Evolutionary conservation across 2,888 invertebrate species (phyloP), one percentile per base, ranked within the genome.

Genomic region (Perizoma flavofasciatum): DNA sequence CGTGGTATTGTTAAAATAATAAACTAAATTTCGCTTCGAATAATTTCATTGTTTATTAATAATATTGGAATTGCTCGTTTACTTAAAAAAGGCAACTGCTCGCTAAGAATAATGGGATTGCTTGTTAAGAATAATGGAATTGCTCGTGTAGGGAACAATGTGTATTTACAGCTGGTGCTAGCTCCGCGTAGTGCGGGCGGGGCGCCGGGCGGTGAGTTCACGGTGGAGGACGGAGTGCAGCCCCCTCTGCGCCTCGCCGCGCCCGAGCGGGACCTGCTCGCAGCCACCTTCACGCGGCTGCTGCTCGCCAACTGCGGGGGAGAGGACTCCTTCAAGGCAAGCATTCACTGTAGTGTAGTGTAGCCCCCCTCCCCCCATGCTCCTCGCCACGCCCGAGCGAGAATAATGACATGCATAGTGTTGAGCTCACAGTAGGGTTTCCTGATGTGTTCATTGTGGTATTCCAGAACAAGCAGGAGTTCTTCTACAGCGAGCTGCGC

Each of bases 271-370:
- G 97, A 98, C 84, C 96, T 98, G 51, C 96, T 98, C 69, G 98
- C 97, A 5, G 98, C 98, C 61, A 97, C 98, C 32, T 98, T 97
- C 87, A 97, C 98, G 1, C 96, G 97, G 80, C 97, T 98, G 82
- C 93, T 98, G 67, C 90, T 98, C 37, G 97, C 97, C 89, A 98
- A 98, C 91, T 98, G 98, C 83, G 98, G 98, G 52, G 98, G 98
- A 4, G 98, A 98, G 48, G 98, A 98, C 87, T 96, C 97, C 8
- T 98, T 98, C 82, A 97, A 97, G 82, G 94, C 93, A 49, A 4
- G 47, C 9, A 4, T 10, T 43, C n/a, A 9, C 3, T 43, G 5
- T n/a, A 43, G 41, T 43, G 10, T 22, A 22, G 22, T 22, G 22
- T 22, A 22, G n/a, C n/a, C n/a, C n/a, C n/a, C 22, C 22, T 22